Base-by-base conservation (phyloP, 2,113 vertebrate species). In the Nothobranchius furzeri region DNA sequence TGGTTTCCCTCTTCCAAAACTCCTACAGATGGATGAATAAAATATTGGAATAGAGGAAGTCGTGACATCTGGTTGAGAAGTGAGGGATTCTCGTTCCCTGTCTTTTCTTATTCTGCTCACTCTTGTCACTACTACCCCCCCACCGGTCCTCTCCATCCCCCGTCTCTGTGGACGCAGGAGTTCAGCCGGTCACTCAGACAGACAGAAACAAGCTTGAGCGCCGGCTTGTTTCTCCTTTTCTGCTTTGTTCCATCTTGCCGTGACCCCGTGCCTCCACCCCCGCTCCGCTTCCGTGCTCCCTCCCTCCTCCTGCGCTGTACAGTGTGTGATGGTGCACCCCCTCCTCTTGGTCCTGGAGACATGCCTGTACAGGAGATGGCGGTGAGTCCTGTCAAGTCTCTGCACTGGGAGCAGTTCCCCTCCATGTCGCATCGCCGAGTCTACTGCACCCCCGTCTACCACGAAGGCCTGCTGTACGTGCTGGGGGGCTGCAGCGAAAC, bases 381-480 rank as follows among this genome's bases (percentile, higher is more conserved):
- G 60, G 86, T 95, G 85, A 90, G 88, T 87, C 88, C 90, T 70
- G 85, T 93, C 54, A 94, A 92, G 60, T 91, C 94, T 84, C 93
- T 98, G 76, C 84, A 81, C 80, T 99, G 97, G 97, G 95, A 94
- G 89, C 80, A 90, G 64, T 95, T 98, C 80, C 97, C 97, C 0
- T 79, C 95, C 53, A 96, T 99, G 97, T 93, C 95, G 17, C 94
- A 95, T 17, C 89, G 92, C 47, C 93, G 97, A 0, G 97, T 99
- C 11, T 99, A 99, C 89, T 95, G 95, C 89, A 95, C 96, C 0
- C 93, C 96, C 0, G 82, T 89, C 0, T 90, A 94, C 84, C 93
- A 92, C n/a, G 94, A 95, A 12, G 94, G 94, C 61, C 94, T 93
- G 64, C 87, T 99, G 24, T 95, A 96, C 13, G 96, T 99, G 75